Conservation (phyloP, 2,797 vertebrate genomes). For the Danionella dracula region DNA sequence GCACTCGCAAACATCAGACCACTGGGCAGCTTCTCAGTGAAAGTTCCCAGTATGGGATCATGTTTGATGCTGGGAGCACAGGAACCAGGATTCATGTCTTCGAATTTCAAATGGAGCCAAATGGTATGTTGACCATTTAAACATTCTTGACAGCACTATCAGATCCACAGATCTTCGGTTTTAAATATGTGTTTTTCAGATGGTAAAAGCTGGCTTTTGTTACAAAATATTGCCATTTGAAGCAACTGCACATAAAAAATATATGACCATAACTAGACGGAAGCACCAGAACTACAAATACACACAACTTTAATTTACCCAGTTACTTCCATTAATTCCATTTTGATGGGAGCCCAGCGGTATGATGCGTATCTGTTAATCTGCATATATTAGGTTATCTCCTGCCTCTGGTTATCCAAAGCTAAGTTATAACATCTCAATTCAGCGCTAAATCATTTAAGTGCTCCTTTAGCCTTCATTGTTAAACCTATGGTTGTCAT, state of each 20-base stretch:
- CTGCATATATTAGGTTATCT: neutral
- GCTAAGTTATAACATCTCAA: conserved; percentile 61
- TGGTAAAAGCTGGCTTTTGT: no score
- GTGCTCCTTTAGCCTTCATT: conserved; percentile 65
- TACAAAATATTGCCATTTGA: no score
- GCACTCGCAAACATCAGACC: conserved; percentile 1
- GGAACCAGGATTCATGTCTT: conserved; percentile 91
- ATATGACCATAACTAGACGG: no score
- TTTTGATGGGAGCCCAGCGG: conserved; percentile 73
- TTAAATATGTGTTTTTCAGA: no score
- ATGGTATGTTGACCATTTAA: conserved; percentile 67
- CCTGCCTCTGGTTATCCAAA: conserved; percentile 44
- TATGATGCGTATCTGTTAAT: conserved; percentile 52
- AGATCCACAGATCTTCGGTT: neutral
- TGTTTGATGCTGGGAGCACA: conserved; percentile 94
- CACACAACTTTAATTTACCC: no score
- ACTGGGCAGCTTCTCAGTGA: neutral
- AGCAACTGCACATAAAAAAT: no score
- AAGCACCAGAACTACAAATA: no score
- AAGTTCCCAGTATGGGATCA: conserved; percentile 80
- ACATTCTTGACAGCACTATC: no score
- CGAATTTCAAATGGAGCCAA: conserved; percentile 71
- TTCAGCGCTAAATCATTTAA: conserved; percentile 60
- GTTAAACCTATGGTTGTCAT: conserved; percentile 52
- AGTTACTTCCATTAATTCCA: no score